A percentile compares a stretch with the other conserved stretches of the same genome.
Conservation (phyloP, 2,888 invertebrate species). For the Caenorhabditis afra region DNA sequence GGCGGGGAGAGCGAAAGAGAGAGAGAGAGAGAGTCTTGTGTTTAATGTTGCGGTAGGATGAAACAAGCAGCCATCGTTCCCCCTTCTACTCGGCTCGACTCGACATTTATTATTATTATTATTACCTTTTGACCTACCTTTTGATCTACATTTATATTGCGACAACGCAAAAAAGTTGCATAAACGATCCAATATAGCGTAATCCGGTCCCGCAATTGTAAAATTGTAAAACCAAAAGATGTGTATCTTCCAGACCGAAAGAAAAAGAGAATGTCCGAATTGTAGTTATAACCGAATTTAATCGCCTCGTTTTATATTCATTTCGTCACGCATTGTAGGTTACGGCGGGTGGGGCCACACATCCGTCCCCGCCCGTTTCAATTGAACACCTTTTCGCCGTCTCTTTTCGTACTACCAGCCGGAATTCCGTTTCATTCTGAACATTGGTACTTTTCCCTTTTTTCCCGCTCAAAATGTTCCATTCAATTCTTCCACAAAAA, state of each 20-base stretch:
- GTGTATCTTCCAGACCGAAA: not conserved
- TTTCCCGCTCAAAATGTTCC: too few relatives aligned
- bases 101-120: constrained; percentile 11
- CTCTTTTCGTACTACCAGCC: constrained; percentile 3
- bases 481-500: too few relatives aligned
- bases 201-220: too few relatives aligned
- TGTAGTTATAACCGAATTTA: constrained; percentile 56
- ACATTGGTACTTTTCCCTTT: too few relatives aligned
- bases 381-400: not conserved
- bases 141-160: too few relatives aligned
- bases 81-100: constrained; percentile 23
- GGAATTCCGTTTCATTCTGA: not conserved
- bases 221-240: too few relatives aligned
- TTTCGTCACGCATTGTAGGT: constrained; percentile 57
- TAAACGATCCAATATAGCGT: too few relatives aligned
- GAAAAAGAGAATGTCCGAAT: constrained; percentile 34
- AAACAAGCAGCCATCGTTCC: constrained; percentile 44
- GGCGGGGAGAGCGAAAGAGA: constrained; percentile 10
- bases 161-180: too few relatives aligned
- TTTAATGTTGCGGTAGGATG: constrained; percentile 60
- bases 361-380: not conserved
- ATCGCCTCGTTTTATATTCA: constrained; percentile 54
- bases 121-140: not conserved
- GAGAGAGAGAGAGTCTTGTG: too few relatives aligned
- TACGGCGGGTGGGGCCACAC: constrained; percentile 25